A percentile compares a stretch with the other conserved stretches of the same genome.
These are phyloP conservation scores for Agelastica alni DNA, from an alignment of 2,888 invertebrate species.

Conservation along the genomic window DNA sequence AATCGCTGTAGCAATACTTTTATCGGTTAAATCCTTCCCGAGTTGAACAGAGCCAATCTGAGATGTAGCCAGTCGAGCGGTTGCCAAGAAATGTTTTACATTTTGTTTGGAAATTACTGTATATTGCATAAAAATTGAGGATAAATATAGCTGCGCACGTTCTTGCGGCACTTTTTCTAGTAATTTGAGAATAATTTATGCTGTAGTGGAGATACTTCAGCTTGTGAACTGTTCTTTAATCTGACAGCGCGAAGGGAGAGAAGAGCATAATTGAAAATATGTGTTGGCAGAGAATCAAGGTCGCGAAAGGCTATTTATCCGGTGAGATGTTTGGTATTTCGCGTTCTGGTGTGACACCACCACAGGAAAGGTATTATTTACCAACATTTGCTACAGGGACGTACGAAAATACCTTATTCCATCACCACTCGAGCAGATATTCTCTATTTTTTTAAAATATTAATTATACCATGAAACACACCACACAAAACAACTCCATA, in stretches of 20 bases:
- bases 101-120: slow-evolving; percentile 34
- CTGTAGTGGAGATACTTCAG: slow-evolving; percentile 46
- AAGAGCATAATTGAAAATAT: slow-evolving; percentile 57
- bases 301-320: slow-evolving; percentile 48
- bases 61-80: slow-evolving; percentile 13
- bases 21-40: slow-evolving; percentile 1
- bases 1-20: neutral
- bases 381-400: too few relatives aligned
- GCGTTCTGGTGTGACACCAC: slow-evolving; percentile 7
- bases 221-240: slow-evolving; percentile 55
- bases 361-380: too few relatives aligned
- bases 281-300: slow-evolving; percentile 56
- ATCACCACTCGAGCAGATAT: too few relatives aligned
- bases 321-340: slow-evolving; percentile 20
- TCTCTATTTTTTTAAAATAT: too few relatives aligned
- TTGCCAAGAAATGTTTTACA: slow-evolving; percentile 32
- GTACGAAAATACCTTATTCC: too few relatives aligned
- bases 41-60: slow-evolving; percentile 13
- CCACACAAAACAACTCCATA: too few relatives aligned
- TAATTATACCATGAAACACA: too few relatives aligned
- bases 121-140: slow-evolving; percentile 39
- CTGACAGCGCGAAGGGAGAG: slow-evolving; percentile 54
- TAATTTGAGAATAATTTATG: slow-evolving; percentile 49
- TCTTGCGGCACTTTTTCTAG: slow-evolving; percentile 37
- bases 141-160: slow-evolving; percentile 34